phyloP scores from a whole-genome alignment of 2,888 invertebrate genomes.

The Meandrusa payeni region DNA sequence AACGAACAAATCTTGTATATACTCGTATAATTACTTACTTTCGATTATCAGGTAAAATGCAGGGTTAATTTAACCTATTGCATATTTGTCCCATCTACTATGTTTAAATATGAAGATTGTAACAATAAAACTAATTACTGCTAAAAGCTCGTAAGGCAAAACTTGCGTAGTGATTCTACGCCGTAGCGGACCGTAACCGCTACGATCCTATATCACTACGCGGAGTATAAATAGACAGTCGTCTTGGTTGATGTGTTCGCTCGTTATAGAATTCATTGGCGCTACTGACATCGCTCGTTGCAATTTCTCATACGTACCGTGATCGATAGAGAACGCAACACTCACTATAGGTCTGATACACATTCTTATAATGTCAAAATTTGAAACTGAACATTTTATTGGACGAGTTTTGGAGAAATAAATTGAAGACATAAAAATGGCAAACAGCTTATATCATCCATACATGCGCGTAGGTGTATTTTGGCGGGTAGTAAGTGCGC shows the following conservation, averaged over 20 bases:
- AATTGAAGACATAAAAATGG: conserved; percentile 63
- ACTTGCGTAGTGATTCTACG: conserved; percentile 39
- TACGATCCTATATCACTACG: conserved; percentile 33
- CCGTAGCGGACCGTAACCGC: conserved; percentile 44
- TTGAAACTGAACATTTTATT: not conserved
- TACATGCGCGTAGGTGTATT: conserved; percentile 77
- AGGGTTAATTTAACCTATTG: too few species aligned
- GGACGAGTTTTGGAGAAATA: conserved; percentile 35
- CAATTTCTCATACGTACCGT: conserved; percentile 6
- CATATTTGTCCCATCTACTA: too few species aligned
- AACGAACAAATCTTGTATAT: too few species aligned
- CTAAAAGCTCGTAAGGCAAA: conserved; percentile 5
- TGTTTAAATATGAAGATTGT: too few species aligned
- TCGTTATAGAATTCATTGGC: conserved; percentile 19
- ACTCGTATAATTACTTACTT: too few species aligned
- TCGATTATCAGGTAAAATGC: too few species aligned
- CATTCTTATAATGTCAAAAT: not conserved
- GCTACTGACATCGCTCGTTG: conserved; percentile 10
- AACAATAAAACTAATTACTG: conserved; percentile 16
- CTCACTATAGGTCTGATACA: not conserved
- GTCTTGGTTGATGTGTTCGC: conserved; percentile 22
- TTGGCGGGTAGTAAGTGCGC: conserved; percentile 72
- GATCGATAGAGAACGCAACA: conserved; percentile 11
- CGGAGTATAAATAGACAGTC: conserved; percentile 32
- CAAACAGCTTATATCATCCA: conserved; percentile 49